phyloP scores from a whole-genome alignment of 2,113 vertebrate species.

The Hydropotes inermis region DNA sequence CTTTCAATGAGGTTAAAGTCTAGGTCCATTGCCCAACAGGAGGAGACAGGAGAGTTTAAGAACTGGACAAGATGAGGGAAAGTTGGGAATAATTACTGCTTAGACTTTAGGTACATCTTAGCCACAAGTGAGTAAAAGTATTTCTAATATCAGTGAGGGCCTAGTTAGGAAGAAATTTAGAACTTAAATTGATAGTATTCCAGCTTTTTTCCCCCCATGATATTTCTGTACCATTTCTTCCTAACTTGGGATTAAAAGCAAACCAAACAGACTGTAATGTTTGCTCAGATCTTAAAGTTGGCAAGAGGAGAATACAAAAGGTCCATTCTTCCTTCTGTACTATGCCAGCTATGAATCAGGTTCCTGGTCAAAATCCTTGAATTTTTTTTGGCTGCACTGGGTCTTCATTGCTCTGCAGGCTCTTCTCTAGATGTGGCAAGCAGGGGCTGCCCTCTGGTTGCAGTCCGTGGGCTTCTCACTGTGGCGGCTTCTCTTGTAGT shows the following conservation, averaged over 20 bases:
- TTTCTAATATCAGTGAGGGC: not conserved
- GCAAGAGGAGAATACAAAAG: not conserved
- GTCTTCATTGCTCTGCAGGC: not conserved
- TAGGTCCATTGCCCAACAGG: not conserved
- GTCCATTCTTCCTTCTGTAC: not conserved
- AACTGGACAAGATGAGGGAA: not conserved
- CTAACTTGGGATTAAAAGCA: slow-evolving; percentile 36
- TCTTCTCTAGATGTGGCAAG: not conserved
- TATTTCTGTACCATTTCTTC: not conserved
- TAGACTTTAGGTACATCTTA: not conserved
- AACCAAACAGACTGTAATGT: not conserved
- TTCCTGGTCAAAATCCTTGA: not conserved
- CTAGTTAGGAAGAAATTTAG: not conserved
- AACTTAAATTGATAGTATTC: not conserved
- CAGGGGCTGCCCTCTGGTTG: not conserved
- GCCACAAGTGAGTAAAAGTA: not conserved
- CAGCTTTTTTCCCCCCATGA: not conserved
- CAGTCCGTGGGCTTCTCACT: not conserved
- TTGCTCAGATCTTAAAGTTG: not conserved
- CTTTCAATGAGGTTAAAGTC: not conserved
- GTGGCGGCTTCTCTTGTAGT: accelerated
- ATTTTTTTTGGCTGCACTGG: not conserved
- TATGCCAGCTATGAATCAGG: not conserved
- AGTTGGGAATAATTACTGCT: not conserved
- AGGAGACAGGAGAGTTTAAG: not conserved